Evolutionary conservation across 2,797 vertebrate species (phyloP).

Genomic region (Halcyon leucocephala): DNA sequence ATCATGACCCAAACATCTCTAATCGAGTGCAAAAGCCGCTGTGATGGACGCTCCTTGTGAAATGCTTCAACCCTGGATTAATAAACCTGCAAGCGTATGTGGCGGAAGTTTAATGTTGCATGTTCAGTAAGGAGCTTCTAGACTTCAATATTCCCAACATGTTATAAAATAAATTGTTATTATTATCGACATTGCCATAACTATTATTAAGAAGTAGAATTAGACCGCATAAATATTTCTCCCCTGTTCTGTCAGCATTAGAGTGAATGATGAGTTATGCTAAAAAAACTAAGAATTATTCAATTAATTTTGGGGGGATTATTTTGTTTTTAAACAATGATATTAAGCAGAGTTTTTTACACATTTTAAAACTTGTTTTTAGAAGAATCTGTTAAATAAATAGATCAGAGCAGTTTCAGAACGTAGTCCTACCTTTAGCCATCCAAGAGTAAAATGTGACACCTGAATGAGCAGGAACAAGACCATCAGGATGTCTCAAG

Average conservation of each 20-base stretch:
- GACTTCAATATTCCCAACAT: background rate
- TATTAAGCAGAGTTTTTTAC: background rate
- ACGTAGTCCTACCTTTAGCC: background rate
- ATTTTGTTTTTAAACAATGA: fast-evolving
- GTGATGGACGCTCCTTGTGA: background rate
- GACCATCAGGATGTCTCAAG: background rate
- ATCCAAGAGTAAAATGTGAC: background rate
- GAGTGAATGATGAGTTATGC: background rate
- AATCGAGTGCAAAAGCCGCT: background rate
- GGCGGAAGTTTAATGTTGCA: background rate
- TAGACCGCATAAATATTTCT: background rate
- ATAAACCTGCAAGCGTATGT: background rate
- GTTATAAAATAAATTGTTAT: background rate
- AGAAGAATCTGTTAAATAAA: background rate
- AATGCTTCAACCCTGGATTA: background rate
- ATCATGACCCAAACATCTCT: background rate
- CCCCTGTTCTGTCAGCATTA: background rate
- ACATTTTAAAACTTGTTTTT: background rate
- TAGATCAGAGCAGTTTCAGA: background rate
- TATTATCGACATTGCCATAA: background rate
- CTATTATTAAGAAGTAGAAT: background rate
- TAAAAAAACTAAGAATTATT: background rate
- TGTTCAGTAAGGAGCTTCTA: background rate
- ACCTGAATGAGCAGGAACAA: background rate
- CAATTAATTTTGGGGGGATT: background rate